Conservation (phyloP, 2,797 vertebrate genomes). For the Heterohyrax brucei region DNA sequence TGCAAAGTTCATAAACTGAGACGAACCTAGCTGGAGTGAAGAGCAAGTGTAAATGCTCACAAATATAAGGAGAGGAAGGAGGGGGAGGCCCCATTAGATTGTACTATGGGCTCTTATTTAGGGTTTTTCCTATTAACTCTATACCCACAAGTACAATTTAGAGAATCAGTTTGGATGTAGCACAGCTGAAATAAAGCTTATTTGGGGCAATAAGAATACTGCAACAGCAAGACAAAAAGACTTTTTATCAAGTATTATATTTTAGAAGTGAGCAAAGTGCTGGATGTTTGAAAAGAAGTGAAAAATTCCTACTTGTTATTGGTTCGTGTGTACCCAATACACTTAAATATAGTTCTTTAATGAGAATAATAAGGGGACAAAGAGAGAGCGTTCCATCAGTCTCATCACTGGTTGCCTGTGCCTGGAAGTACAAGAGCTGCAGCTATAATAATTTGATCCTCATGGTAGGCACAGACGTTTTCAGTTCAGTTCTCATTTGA, state of each 20-base stretch:
- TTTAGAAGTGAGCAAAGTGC: background rate
- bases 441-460: background rate
- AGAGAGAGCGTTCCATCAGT: background rate
- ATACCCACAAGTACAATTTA: background rate
- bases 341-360: background rate
- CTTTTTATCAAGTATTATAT: background rate
- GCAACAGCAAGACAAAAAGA: background rate
- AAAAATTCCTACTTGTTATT: background rate
- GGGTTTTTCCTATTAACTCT: background rate
- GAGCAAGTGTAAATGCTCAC: background rate
- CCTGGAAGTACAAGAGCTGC: background rate
- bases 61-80: conserved; percentile 7
- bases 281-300: background rate
- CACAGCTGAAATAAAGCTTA: background rate
- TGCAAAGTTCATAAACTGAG: conserved; percentile 60
- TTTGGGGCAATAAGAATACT: background rate
- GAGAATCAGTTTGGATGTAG: background rate
- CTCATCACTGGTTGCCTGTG: background rate
- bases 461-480: background rate
- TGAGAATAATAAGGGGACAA: background rate
- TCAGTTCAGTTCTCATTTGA: background rate
- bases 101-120: background rate
- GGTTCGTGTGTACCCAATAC: background rate
- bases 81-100: background rate
- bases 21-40: conserved; percentile 17